These are phyloP conservation scores for Thryonomys swinderianus DNA, from an alignment of 2,113 vertebrate species.

Conservation along the genomic window DNA sequence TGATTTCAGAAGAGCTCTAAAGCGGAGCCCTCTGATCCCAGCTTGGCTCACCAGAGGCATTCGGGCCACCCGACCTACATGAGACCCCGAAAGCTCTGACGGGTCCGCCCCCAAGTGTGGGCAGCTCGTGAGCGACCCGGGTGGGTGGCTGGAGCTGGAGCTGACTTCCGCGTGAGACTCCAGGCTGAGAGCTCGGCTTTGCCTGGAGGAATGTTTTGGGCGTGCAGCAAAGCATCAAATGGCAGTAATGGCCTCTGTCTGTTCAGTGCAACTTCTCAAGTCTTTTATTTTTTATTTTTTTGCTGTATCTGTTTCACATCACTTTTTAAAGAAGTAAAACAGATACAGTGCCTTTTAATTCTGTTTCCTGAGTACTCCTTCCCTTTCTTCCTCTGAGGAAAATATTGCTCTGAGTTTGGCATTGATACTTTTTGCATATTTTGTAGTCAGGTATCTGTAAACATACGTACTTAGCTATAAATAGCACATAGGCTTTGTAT, in stretches of 20 bases:
- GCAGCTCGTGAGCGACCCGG: neutral
- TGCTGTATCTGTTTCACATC: neutral
- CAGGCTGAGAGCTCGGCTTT: conserved; percentile 24
- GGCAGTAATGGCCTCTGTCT: neutral
- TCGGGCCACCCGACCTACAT: no score
- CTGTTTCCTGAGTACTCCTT: neutral
- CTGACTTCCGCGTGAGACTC: neutral
- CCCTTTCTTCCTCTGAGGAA: neutral
- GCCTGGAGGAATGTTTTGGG: conserved; percentile 25
- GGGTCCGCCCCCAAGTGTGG: neutral
- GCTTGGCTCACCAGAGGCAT: neutral
- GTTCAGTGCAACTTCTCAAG: neutral
- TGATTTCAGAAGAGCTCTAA: conserved; percentile 7
- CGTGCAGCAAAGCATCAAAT: neutral
- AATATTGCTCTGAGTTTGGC: neutral
- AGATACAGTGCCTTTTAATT: neutral
- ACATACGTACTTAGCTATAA: neutral
- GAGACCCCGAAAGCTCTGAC: neutral
- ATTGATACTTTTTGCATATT: neutral
- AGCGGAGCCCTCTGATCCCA: neutral
- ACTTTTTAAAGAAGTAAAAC: conserved; percentile 57
- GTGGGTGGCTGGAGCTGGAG: neutral
- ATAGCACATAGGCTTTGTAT: conserved; percentile 25
- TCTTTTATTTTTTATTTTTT: neutral
- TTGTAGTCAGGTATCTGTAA: conserved; percentile 9